Base-by-base conservation (phyloP, 2,888 invertebrate genomes). In the Azorinus chamasolen region DNA sequence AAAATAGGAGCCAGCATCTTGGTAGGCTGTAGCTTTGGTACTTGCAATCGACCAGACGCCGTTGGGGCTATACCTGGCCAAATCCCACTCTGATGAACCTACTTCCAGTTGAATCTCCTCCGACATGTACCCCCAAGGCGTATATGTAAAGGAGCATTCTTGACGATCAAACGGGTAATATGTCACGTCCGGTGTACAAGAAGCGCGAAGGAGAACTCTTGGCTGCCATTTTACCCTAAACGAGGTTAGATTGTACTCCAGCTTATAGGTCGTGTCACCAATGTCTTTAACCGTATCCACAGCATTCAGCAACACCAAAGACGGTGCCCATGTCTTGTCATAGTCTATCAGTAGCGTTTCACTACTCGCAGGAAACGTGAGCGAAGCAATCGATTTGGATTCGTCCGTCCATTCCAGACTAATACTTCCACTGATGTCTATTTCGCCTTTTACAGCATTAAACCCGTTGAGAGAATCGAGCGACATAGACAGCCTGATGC, bases 161-260 rank as follows among this genome's bases (percentile, higher is more conserved):
- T 81, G 80, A 14, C 70, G 62, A 25, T 81, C 80, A 74, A 81
- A 81, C 41, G 80, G 80, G 37, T 81, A 81, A 43, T 55, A 81
- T 43, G 73, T 81, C n/a, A 77, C 77, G 50, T 81, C 80, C 20
- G 80, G 74, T 27, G 62, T 54, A 55, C 80, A 81, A 1, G 77
- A 70, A 10, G 74, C 73, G 2, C 74, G 65, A 4, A 81, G 58
- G 0, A 81, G 57, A 18, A 77, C 64, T 37, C 77, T 43, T 27
- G 80, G 80, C 39, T 77, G 57, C 80, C 80, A 81, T 2, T 32
- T 55, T 2, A 74, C 74, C 2, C 10, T 45, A 12, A 24, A 24
- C 14, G 22, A 55, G 4, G 39, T 8, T 4, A 61, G 24, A 24
- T 48, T 59, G 46, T 66, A 73, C 12, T 43, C 54, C 8, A 81